Base-by-base conservation (phyloP, 30 jellyfish, hydroid and myxozoan species). In the Chrysaora quinquecirrha region DNA sequence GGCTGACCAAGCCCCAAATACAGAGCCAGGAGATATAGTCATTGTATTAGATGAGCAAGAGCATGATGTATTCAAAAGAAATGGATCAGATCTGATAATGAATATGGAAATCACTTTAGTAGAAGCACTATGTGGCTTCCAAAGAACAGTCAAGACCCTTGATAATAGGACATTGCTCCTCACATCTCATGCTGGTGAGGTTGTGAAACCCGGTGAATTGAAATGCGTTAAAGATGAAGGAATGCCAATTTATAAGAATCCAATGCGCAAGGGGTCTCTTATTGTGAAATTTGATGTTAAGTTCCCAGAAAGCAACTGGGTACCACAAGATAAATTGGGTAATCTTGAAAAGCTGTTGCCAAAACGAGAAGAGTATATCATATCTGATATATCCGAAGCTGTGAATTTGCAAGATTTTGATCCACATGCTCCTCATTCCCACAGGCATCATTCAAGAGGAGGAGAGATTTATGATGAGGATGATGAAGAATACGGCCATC, bases 1-100 rank as follows among this genome's bases (percentile, higher is more conserved):
- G 38, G 99, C 97, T 1, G 99, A 94, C 72, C 97, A 87, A 65
- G 96, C 97, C 48, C 99, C 99, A 21, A 86, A 83, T 31, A 88
- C 87, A 22, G 99, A 95, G 34, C 99, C 99, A 28, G 99, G 99
- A 29, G 97, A 95, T 64, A 86, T 95, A 18, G 85, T 95, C 21
- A 85, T 94, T 34, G 95, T 94, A 12, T 66, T 94, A 0, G 99
- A 94, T 87, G 97, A 94, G 78, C 89, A 87, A 50, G 97, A 87
- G 38, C 96, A 94, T 64, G 80, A 78, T 29, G 70, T 76, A 10
- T 94, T 87, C 75, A 82, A 82, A 64, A 67, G 99, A 32, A 76
- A 76, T 46, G 97, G 97, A 38, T 61, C 28, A 49, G 87, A 76
- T 54, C 85, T 94, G 6, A 28, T 58, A 27, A 64, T 82, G 94